Base-by-base conservation (phyloP, 2,113 vertebrate species). In the Corydoras maculifer region DNA sequence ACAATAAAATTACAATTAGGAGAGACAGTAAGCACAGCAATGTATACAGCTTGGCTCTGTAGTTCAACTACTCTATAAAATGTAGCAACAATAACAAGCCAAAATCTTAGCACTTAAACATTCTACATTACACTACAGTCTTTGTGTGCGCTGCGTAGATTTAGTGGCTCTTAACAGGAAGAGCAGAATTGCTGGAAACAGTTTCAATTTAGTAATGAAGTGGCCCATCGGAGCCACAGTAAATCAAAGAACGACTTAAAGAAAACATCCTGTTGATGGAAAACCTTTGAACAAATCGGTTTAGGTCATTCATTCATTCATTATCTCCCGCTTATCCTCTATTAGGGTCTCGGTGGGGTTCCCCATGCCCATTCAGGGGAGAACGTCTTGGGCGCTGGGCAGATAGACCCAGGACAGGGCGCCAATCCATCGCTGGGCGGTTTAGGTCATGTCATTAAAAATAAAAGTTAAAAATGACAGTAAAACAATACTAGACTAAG, bases 131-230 rank as follows among this genome's bases (percentile, higher is more conserved):
- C 18, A 54, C 48, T 29, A 13, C 30, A 32, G 35, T 35, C 54
- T 68, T 57, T 64, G 65, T 75, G 58, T 65, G 58, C 15, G 6
- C 31, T 49, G 58, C 68, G 75, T 61, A 64, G 69, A 78, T 78
- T 78, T 75, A 72, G 77, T 58, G 69, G 13, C 78, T 69, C 79
- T 69, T 10, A 68, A 73, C 62, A 58, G 63, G 72, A 70, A 53
- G 59, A 68, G 73, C 60, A 83, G 78, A 87, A 89, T 88, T 88
- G 83, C 82, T 76, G 85, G 87, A 89, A 88, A 79, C 80, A 53
- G 73, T 70, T 72, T 78, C 35, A 72, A 62, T 68, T 58, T 65
- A 75, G 32, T 78, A 75, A 63, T 81, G 78, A 75, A 79, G 73
- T 77, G 72, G 49, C 35, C 60, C 62, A 75, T 83, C 81, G 70